Base-by-base conservation (phyloP, 2,888 invertebrate genomes). In the Sturmia bella region DNA sequence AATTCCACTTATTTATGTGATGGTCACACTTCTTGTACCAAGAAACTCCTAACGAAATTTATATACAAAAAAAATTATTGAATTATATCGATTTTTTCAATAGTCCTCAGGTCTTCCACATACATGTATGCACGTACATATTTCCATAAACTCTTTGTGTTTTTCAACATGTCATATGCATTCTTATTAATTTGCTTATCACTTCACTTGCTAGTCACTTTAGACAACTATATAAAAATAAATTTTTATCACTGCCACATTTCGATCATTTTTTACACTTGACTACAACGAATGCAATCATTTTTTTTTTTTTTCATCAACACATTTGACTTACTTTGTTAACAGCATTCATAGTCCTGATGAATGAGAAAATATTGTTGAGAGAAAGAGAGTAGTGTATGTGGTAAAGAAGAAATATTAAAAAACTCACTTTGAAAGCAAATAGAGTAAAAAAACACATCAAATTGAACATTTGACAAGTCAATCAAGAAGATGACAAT, bases 381-480 rank as follows among this genome's bases (percentile, higher is more conserved):
- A 37, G 37, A 24, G 3, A 3, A 37, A 19, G 37, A 12, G 0
- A 66, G 19, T 3, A 37, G 21, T 32, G 32, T 32, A 32, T 32
- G 32, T 32, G 32, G 1, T 32, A 41, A 43, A 2, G 9, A 5
- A 41, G 27, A 24, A 21, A 21, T 39, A 21, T 24, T 13, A 24
- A 15, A 70, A 70, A 50, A 48, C 48, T n/a, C 19, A 41, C 41
- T 68, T 54, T 69, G 9, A 45, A 56, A 39, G 3, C 24, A 41
- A 17, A 43, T 41, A 37, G n/a, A 17, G 12, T 7, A 3, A 56
- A 43, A n/a, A 19, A 39, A 12, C 56, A 48, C 12, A 45, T 43
- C 11, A 59, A 66, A 59, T 59, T 1, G 21, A 76, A 64, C 74
- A 74, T 50, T 72, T 75, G 81, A 70, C 70, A 83, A 72, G 77